phyloP scores from a whole-genome alignment of 2,113 vertebrate genomes.

The Percopsis transmontana region DNA sequence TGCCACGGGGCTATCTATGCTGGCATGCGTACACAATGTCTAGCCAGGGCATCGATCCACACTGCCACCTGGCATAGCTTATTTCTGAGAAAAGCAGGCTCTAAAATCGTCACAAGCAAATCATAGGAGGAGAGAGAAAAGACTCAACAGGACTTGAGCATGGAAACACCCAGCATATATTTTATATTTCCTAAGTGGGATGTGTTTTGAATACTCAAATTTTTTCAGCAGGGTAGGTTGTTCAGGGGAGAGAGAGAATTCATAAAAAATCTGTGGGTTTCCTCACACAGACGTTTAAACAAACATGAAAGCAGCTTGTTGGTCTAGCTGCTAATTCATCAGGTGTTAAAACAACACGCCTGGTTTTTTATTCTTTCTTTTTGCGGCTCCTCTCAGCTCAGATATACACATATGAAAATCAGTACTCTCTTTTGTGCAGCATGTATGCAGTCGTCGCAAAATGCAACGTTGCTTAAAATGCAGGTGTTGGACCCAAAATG shows the following conservation, averaged over 20 bases:
- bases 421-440: slow-evolving; percentile 6
- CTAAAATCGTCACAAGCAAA: slow-evolving; percentile 1
- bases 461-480: slow-evolving; percentile 4
- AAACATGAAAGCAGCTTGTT: slow-evolving; percentile 35
- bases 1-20: too few species aligned
- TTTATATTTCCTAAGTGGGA: slow-evolving; percentile 43
- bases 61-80: background rate
- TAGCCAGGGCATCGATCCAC: background rate
- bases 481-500: slow-evolving; percentile 41
- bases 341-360: slow-evolving; percentile 13
- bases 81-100: background rate
- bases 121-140: slow-evolving; percentile 19
- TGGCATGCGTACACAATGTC: background rate
- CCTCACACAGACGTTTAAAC: slow-evolving; percentile 21
- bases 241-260: slow-evolving; percentile 42
- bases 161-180: slow-evolving; percentile 5
- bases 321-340: slow-evolving; percentile 36
- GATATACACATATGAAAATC: slow-evolving; percentile 14
- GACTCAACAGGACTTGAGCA: background rate
- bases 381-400: background rate
- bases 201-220: slow-evolving; percentile 36
- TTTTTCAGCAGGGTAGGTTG: slow-evolving; percentile 8
- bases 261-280: background rate
- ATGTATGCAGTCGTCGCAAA: slow-evolving; percentile 24
- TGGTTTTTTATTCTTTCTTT: slow-evolving; percentile 12